These are phyloP conservation scores for Ciconia nigra DNA, from an alignment of 2,797 vertebrate genomes.

Conservation along the genomic window DNA sequence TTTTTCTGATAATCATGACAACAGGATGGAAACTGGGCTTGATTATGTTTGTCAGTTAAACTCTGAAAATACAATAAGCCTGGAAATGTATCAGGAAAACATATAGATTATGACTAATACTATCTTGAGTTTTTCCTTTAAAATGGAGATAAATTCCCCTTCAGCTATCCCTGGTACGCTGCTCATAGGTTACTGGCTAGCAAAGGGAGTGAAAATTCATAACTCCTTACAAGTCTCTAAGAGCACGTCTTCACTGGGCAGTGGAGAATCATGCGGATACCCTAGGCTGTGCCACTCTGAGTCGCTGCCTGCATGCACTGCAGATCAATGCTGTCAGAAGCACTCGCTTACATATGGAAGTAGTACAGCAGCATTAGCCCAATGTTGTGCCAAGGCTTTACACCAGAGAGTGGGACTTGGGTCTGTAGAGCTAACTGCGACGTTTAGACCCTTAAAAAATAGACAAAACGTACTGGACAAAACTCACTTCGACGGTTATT, in stretches of 20 bases:
- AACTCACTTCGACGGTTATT: not conserved
- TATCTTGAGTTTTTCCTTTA: not conserved
- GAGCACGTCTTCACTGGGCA: not conserved
- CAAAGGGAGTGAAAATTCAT: not conserved
- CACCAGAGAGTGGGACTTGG: not conserved
- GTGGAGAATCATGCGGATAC: not conserved
- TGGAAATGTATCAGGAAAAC: not conserved
- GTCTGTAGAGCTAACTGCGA: not conserved
- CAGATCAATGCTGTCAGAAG: not conserved
- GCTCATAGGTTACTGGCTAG: not conserved
- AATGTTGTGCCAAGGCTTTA: not conserved
- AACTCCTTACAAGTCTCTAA: not conserved
- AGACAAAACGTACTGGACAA: not conserved
- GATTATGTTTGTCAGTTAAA: not conserved
- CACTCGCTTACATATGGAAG: rapidly evolving
- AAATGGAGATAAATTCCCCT: not conserved
- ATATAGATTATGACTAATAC: not conserved
- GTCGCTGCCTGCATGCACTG: rapidly evolving
- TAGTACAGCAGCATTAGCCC: no score
- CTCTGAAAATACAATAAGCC: not conserved
- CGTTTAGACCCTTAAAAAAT: not conserved
- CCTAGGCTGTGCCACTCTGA: not conserved
- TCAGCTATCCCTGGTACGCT: not conserved
- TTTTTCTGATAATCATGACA: not conserved
- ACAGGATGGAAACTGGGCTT: not conserved